Conservation (phyloP, 1,140 invertebrate species). For the Drosophila ambigua region DNA sequence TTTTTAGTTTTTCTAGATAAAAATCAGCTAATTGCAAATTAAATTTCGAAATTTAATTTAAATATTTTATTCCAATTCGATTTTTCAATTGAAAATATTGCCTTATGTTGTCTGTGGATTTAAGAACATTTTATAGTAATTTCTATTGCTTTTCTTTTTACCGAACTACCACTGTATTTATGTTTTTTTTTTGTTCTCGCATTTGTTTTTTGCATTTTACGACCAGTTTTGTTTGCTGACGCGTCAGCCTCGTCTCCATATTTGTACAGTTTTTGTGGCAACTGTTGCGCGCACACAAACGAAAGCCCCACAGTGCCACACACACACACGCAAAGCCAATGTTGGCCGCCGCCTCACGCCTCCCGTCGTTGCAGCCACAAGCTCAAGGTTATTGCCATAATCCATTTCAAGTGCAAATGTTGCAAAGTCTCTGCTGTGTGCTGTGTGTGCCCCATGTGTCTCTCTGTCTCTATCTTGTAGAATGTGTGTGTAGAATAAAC, state of each 20-base stretch:
- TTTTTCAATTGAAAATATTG: no score
- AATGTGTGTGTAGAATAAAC: slow-evolving; percentile 21
- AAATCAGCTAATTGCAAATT: no score
- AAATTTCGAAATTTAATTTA: no score
- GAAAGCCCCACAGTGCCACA: slow-evolving; percentile 3
- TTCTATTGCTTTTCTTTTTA: no score
- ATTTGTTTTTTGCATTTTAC: slow-evolving; percentile 38
- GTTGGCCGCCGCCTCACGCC: slow-evolving; percentile 15
- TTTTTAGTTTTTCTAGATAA: no score
- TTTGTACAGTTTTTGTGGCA: slow-evolving; percentile 74
- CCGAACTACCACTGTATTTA: no score
- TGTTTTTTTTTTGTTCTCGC: slow-evolving; percentile 49
- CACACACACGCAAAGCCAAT: background rate
- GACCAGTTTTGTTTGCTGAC: slow-evolving; percentile 57
- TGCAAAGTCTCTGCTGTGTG: slow-evolving; percentile 49
- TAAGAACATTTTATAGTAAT: no score
- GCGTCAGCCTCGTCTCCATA: slow-evolving; percentile 65
- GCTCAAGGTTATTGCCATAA: slow-evolving; percentile 82
- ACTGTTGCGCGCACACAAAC: slow-evolving; percentile 57
- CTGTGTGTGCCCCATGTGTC: background rate
- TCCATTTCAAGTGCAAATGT: slow-evolving; percentile 81
- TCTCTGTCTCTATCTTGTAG: background rate
- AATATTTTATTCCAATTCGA: no score
- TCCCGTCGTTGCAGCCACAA: slow-evolving; percentile 56
- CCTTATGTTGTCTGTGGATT: no score